These are phyloP conservation scores for Odontophorus gujanensis DNA, from an alignment of 2,113 vertebrate genomes.

Conservation along the genomic window DNA sequence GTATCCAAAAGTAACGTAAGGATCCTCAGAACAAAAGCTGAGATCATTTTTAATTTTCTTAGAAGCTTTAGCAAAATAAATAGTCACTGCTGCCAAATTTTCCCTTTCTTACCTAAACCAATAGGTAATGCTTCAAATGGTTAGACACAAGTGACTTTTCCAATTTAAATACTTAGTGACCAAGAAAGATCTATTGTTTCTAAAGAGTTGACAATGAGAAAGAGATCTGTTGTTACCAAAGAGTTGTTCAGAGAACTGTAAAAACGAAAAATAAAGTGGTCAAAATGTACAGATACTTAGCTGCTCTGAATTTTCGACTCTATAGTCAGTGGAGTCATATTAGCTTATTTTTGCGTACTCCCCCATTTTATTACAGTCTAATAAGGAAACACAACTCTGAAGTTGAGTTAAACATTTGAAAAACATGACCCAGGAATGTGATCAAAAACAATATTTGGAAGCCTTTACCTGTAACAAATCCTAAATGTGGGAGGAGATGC, in stretches of 20 bases:
- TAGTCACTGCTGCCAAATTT: background rate
- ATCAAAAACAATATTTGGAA: background rate
- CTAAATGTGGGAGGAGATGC: background rate
- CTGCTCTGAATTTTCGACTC: background rate
- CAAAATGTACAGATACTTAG: background rate
- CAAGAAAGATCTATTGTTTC: background rate
- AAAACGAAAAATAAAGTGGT: background rate
- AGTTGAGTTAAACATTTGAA: background rate
- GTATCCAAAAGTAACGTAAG: background rate
- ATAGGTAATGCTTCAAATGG: background rate
- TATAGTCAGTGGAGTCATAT: background rate
- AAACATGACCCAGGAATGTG: background rate
- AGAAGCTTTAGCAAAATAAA: background rate
- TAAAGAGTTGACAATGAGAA: background rate
- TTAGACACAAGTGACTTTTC: background rate
- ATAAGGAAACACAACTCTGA: background rate
- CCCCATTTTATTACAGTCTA: rapidly evolving
- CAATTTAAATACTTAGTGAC: background rate
- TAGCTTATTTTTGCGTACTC: background rate
- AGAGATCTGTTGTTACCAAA: no score
- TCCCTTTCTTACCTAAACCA: background rate
- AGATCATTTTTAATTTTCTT: background rate
- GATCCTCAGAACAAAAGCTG: background rate
- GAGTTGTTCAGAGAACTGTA: background rate
- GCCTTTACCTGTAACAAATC: background rate